Base-by-base conservation (phyloP, 2,113 vertebrate species). In the Protomyctophum bolini region DNA sequence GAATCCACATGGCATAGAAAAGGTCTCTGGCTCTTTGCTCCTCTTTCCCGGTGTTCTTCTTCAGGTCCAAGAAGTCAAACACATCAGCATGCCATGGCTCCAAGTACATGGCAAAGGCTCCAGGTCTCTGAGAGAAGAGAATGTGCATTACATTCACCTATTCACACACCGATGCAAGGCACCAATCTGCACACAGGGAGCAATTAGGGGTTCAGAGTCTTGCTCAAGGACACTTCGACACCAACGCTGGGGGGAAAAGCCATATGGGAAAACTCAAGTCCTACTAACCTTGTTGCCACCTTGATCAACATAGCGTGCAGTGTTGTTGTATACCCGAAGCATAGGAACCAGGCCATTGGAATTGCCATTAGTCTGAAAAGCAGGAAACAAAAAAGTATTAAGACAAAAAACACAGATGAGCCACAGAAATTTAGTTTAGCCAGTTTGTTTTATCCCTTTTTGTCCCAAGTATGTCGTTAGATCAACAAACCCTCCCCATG, bases 41-140 rank as follows among this genome's bases (percentile, higher is more conserved):
- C 59, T 99, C 98, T 65, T 99, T 99, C 14, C 98, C 98, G 0
- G 97, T 98, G 89, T 99, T 99, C 87, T 98, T 99, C 91, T 99
- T 99, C 72, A 99, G 82, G 79, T 99, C 98, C 46, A 99, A 91
- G 72, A 99, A 99, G 63, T 98, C 97, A 70, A 99, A 99, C 76
- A 99, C 91, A 75, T 99, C 98, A 29, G 89, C 88, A 66, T 99
- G 98, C 98, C 98, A 99, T 0, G 98, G 98, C 86, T 99, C 98
- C 85, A 99, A 82, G 77, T 99, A 99, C 90, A 99, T 95, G 73
- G 98, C 97, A 62, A 99, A 99, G 12, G 98, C 98, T 8, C 98
- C 98, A 0, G 97, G 98, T 69, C 98, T 94, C 98, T 99, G 86
- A 51, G 0, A 76, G 6, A 41, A 21, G 1, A 50, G 5, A 57